Conservation (phyloP, 2,888 invertebrate species). For the Ochropleura plecta region DNA sequence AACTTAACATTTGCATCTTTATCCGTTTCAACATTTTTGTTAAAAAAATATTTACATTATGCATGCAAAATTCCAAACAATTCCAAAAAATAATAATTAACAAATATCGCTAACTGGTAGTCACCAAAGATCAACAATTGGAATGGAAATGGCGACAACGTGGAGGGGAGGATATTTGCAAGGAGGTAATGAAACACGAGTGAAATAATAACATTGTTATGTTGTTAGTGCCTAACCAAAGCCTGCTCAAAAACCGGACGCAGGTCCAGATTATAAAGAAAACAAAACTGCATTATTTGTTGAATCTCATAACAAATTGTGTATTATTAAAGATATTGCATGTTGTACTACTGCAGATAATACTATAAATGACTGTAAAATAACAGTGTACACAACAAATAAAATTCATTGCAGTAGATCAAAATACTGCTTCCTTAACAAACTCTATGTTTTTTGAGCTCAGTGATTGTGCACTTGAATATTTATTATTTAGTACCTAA, state of each 20-base stretch:
- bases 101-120: background rate
- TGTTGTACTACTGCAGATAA: slow-evolving; percentile 41
- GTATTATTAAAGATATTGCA: slow-evolving; percentile 46
- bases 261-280: background rate
- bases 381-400: slow-evolving; percentile 34
- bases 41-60: background rate
- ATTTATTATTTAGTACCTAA: background rate
- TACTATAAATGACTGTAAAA: slow-evolving; percentile 42
- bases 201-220: background rate
- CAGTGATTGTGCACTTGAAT: background rate
- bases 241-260: background rate
- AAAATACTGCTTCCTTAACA: slow-evolving; percentile 14
- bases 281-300: slow-evolving; percentile 6
- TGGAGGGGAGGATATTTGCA: background rate
- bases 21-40: slow-evolving; percentile 9
- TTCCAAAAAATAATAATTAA: no score
- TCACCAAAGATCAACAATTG: background rate
- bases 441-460: background rate
- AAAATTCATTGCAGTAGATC: slow-evolving; percentile 20
- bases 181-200: background rate
- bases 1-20: slow-evolving; percentile 27
- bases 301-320: slow-evolving; percentile 2
- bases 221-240: background rate
- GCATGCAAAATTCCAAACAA: background rate
- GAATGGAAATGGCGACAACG: background rate